phyloP scores from a whole-genome alignment of 2,888 invertebrate genomes.

The Tipula helvola region DNA sequence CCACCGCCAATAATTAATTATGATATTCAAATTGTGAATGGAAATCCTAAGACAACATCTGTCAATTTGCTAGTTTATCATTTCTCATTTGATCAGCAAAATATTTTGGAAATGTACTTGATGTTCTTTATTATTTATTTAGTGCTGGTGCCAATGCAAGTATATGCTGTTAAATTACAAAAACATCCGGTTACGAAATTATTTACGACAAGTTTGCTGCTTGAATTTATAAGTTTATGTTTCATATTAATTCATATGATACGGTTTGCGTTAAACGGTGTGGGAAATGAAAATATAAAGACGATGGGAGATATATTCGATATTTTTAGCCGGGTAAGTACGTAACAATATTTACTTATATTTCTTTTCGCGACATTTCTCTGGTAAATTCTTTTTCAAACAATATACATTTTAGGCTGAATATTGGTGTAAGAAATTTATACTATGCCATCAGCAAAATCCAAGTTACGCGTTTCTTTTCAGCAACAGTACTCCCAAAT shows the following conservation, averaged over 20 bases:
- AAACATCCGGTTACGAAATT: conserved; percentile 83
- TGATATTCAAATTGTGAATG: conserved; percentile 94
- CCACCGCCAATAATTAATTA: conserved; percentile 47
- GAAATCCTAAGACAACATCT: conserved; percentile 78
- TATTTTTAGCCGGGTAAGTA: conserved; percentile 73
- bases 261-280: conserved; percentile 82
- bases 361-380: not conserved
- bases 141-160: conserved; percentile 75
- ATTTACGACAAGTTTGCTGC: conserved; percentile 72
- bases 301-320: conserved; percentile 87
- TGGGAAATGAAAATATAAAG: conserved; percentile 68
- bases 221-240: conserved; percentile 76
- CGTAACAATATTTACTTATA: not conserved
- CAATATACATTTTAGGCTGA: no score
- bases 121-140: conserved; percentile 78
- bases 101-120: conserved; percentile 81
- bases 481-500: no score
- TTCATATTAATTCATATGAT: conserved; percentile 81
- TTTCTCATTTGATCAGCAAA: conserved; percentile 92
- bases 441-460: no score
- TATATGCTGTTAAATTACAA: conserved; percentile 80
- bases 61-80: conserved; percentile 86
- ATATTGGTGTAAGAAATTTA: no score
- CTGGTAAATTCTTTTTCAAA: no score
- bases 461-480: no score